Conservation (phyloP, 2,888 invertebrate genomes). For the Athalia circularis region DNA sequence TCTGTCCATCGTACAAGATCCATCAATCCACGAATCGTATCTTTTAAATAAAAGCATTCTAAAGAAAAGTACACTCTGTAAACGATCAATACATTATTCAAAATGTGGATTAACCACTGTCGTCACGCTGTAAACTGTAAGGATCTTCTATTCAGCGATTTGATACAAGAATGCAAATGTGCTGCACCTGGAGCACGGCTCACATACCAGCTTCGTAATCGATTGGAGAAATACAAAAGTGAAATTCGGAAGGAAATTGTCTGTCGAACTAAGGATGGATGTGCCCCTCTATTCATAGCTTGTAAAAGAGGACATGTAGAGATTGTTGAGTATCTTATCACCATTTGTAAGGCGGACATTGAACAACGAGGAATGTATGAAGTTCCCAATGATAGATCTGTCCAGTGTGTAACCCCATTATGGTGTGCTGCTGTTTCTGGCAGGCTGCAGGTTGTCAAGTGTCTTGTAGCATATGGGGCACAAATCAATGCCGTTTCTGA, state of each 20-base stretch:
- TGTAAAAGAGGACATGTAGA: constrained; percentile 87
- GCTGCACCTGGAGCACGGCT: constrained; percentile 83
- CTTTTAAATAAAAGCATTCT: neutral
- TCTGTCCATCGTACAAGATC: neutral
- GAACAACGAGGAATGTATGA: constrained; percentile 92
- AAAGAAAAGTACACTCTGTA: neutral
- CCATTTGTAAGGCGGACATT: constrained; percentile 87
- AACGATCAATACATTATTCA: constrained; percentile 19
- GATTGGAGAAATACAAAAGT: constrained; percentile 78
- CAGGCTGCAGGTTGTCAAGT: constrained; percentile 84
- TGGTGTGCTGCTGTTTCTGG: constrained; percentile 96
- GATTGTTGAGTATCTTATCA: constrained; percentile 90
- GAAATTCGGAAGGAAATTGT: constrained; percentile 82
- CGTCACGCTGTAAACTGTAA: constrained; percentile 59
- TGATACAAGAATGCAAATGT: constrained; percentile 81
- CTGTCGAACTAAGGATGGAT: constrained; percentile 83
- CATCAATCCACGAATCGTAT: too few species aligned
- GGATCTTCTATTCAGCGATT: constrained; percentile 78
- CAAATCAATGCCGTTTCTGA: constrained; percentile 92
- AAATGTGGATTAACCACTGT: constrained; percentile 57
- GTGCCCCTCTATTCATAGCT: constrained; percentile 88
- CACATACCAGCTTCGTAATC: constrained; percentile 76
- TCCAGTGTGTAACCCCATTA: constrained; percentile 90
- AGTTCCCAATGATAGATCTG: constrained; percentile 87
- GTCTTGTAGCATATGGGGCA: constrained; percentile 87